phyloP scores from a whole-genome alignment of 2,797 vertebrate genomes.

The Microchirus variegatus region DNA sequence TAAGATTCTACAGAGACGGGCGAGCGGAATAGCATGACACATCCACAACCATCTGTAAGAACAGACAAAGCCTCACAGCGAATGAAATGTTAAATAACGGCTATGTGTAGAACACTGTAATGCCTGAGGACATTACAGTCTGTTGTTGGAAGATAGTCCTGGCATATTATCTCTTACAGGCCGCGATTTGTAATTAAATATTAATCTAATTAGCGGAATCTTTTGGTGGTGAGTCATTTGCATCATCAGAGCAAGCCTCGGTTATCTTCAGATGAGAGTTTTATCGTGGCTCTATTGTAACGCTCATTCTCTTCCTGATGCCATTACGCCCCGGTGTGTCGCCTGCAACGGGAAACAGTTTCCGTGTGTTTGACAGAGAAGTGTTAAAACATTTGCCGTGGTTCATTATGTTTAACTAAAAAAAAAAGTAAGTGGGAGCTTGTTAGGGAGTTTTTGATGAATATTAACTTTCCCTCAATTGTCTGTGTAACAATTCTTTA shows the following conservation, averaged over 20 bases:
- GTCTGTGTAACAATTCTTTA: slow-evolving; percentile 54
- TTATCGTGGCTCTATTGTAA: neutral
- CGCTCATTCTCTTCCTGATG: slow-evolving; percentile 5
- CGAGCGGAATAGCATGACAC: slow-evolving; percentile 30
- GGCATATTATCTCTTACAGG: slow-evolving; percentile 53
- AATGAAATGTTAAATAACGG: slow-evolving; percentile 66
- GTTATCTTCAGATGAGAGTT: neutral
- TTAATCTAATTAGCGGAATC: slow-evolving; percentile 53
- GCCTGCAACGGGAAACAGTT: slow-evolving; percentile 15
- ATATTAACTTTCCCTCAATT: slow-evolving; percentile 63
- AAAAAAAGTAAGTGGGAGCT: slow-evolving; percentile 38
- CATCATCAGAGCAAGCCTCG: slow-evolving; percentile 10
- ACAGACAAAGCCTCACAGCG: slow-evolving; percentile 37
- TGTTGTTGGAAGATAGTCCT: slow-evolving; percentile 59
- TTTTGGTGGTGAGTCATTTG: slow-evolving; percentile 23
- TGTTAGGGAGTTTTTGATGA: slow-evolving; percentile 59
- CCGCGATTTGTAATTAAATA: slow-evolving; percentile 62
- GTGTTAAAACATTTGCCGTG: slow-evolving; percentile 56
- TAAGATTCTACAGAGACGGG: slow-evolving; percentile 28
- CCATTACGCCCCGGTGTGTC: neutral
- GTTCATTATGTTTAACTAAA: slow-evolving; percentile 54
- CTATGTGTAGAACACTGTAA: slow-evolving; percentile 51
- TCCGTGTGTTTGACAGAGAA: slow-evolving; percentile 46
- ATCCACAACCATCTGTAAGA: slow-evolving; percentile 41
- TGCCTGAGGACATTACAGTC: slow-evolving; percentile 50